Percentiles rank a stretch among this genome's conserved stretches.
These are phyloP conservation scores for Eumeta japonica DNA, from an alignment of 1,140 invertebrate genomes.

Conservation along the genomic window DNA sequence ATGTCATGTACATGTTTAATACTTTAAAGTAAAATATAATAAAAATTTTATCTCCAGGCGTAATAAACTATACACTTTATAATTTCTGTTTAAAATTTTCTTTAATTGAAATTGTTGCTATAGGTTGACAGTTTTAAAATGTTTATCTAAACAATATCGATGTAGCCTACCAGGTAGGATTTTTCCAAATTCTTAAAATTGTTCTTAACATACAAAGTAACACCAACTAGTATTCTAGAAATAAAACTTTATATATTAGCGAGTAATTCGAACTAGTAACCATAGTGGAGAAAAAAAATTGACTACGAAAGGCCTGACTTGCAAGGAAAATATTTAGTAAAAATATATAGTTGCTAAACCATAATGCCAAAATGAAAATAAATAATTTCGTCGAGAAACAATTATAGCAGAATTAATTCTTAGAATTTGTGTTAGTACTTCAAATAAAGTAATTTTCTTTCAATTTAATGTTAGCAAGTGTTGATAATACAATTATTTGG, in stretches of 20 bases:
- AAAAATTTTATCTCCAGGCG: not conserved
- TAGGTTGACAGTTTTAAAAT: constrained; percentile 6
- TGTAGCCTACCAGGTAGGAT: constrained; percentile 16
- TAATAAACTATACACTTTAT: constrained; percentile 3
- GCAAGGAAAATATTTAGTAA: constrained; percentile 3
- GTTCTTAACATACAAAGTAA: constrained; percentile 18
- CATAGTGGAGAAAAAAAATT: too few relatives aligned
- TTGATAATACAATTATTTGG: constrained; percentile 19
- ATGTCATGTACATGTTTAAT: constrained; percentile 2
- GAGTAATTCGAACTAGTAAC: too few relatives aligned
- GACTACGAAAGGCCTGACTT: too few relatives aligned
- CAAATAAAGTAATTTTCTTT: too few relatives aligned
- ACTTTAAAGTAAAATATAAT: constrained; percentile 1
- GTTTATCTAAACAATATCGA: not conserved
- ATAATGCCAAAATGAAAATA: not conserved
- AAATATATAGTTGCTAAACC: not conserved
- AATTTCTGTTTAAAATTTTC: constrained; percentile 16
- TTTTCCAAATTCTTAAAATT: constrained; percentile 17
- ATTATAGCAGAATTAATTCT: constrained; percentile 4
- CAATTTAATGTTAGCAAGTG: constrained; percentile 9
- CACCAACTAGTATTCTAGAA: constrained; percentile 15
- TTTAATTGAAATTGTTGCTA: not conserved
- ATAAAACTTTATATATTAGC: not conserved
- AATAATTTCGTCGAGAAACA: not conserved
- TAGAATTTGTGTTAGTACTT: constrained; percentile 15